Base-by-base conservation (phyloP, 2,888 invertebrate genomes). In the Pedicia rivosa region DNA sequence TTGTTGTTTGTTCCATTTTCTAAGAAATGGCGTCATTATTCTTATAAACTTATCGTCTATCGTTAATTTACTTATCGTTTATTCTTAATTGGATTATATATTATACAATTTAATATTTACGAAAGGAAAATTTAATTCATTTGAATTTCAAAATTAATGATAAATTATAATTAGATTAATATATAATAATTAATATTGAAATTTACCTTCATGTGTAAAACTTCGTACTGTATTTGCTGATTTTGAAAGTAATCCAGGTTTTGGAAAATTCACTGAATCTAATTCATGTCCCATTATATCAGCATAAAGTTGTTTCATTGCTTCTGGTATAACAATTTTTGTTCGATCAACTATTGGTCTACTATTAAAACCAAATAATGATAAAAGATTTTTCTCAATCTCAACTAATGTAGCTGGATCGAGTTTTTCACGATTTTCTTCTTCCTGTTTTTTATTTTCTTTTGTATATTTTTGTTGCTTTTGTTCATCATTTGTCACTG, bases 221-320 rank as follows among this genome's bases (percentile, higher is more conserved):
- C 82, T 81, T 55, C 87, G 68, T 44, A 84, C 79, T 39, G 86
- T 87, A 62, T 88, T 87, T 47, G 87, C 83, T 47, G 76, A 74
- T 51, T 77, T 72, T 44, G 79, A 74, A 52, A 72, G 65, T 48
- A 74, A 62, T 44, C 78, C 78, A 41, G 71, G 72, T 49, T 70
- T 76, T 56, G 73, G 72, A 48, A 79, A 67, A 50, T 70, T 66
- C 34, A 72, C 66, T 43, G 73, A 73, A 50, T 73, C 73, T 46
- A 69, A 69, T 50, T 65, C 72, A 52, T 64, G 67, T 49, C 69
- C 72, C 59, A 67, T 71, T 47, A 78, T 76, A 48, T 66, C 65
- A 43, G 68, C 63, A 65, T 90, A 90, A 44, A 91, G 66, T 54
- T 81, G 69, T 57, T 78, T 70, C 72, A 91, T 73, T 48, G 79